Evolutionary conservation across 2,888 invertebrate genomes (phyloP), one percentile per base, ranked within the genome.

Genomic region (Dolichomitus sp.): DNA sequence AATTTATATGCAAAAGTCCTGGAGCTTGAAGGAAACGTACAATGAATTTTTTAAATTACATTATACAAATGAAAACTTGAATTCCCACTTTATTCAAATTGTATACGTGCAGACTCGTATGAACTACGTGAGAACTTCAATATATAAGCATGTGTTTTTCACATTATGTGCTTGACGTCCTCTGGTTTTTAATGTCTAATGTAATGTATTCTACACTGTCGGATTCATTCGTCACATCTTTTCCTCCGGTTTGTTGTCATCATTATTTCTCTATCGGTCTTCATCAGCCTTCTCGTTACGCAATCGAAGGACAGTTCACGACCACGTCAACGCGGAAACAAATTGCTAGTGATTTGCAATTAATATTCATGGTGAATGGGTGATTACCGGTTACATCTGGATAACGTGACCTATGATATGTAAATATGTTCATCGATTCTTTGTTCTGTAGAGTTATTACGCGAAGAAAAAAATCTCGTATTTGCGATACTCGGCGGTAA

Each of bases 271-370:
- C 5, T 42, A 33, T 17, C 42, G 19, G 59, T 45, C 17, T 17
- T 14, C 45, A 57, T 45, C 17, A 9, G 1, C 19, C 19, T 4
- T 40, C 23, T 6, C 17, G 37, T 70, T 69, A 19, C 27, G 59
- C 74, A 65, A 75, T 65, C 54, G 54, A 45, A 54, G 65, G 17
- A 54, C 54, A 65, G 54, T 65, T 75, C 65, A 65, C 65, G 65
- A 40, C 40, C 74, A 54, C 52, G 30, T 65, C 14, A 57, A 76
- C 37, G 48, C 75, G 75, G 75, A 76, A 76, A 59, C 66, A 19
- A 54, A 14, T 42, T 17, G 12, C n/a, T 11, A 42, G 12, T 30
- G 37, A 72, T 65, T 72, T 73, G 54, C 52, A 66, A 73, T 65
- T 54, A n/a, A 65, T 79, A 73, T 48, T 33, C 40, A 50, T 42